Percentiles rank a stretch among this genome's conserved stretches.
Evolutionary conservation across 2,113 vertebrate genomes (phyloP).

Genomic region (Ploceus nigricollis): DNA sequence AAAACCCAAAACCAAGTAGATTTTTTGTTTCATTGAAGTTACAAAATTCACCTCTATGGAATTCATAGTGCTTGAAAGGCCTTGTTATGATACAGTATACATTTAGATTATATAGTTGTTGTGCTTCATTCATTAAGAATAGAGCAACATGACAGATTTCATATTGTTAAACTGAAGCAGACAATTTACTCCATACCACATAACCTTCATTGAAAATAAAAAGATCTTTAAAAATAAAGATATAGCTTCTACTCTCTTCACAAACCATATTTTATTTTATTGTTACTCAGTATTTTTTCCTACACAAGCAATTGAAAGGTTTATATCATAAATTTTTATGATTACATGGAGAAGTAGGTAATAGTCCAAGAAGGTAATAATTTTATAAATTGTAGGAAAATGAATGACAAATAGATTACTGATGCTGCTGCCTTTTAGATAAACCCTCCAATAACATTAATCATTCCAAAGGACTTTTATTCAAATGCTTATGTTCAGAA

Average conservation of each 20-base stretch:
- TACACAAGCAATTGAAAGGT: constrained; percentile 14
- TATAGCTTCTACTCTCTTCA: neutral
- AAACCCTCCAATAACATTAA: neutral
- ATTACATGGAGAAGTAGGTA: constrained; percentile 43
- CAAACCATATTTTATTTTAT: constrained; percentile 52
- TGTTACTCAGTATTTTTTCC: neutral
- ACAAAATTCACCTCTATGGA: neutral
- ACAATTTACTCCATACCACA: neutral
- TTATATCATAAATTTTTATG: constrained; percentile 64
- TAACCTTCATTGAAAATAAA: constrained; percentile 6
- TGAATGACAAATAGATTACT: constrained; percentile 36
- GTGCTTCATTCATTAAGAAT: neutral
- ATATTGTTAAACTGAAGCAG: neutral
- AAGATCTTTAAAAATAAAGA: constrained; percentile 44
- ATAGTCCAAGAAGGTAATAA: constrained; percentile 43
- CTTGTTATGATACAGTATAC: neutral
- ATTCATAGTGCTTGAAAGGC: neutral
- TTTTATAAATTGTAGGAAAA: constrained; percentile 49
- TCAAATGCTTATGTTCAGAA: neutral
- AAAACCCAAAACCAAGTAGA: neutral
- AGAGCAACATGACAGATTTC: neutral
- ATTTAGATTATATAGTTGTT: neutral
- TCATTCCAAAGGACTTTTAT: neutral
- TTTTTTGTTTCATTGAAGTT: neutral
- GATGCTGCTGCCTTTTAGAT: neutral